Evolutionary conservation across 2,113 vertebrate species (phyloP).

Genomic region (Ophthalmolycus amberensis): DNA sequence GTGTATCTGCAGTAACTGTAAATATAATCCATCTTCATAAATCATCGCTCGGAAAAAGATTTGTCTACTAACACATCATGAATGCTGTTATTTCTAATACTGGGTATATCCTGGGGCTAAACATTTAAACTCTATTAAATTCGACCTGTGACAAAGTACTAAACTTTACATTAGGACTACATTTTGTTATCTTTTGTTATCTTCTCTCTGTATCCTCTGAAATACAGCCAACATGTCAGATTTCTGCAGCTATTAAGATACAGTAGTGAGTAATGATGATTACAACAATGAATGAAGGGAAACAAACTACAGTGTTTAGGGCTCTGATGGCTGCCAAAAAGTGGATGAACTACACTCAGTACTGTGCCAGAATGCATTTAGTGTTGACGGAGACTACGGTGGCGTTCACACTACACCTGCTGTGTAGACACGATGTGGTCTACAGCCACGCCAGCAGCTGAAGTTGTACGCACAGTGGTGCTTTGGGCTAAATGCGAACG

Average conservation of each 20-base stretch:
- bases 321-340: not conserved
- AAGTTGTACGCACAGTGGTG: too few species aligned
- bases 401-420: not conserved
- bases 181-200: not conserved
- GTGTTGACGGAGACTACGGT: not conserved
- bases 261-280: not conserved
- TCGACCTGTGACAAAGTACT: not conserved
- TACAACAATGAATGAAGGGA: not conserved
- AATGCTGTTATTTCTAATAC: not conserved
- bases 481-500: not conserved
- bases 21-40: conserved; percentile 4
- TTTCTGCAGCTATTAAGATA: not conserved
- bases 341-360: not conserved
- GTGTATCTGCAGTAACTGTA: not conserved
- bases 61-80: not conserved
- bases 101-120: not conserved
- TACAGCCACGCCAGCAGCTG: not conserved
- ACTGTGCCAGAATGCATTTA: not conserved
- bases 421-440: too few species aligned
- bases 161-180: not conserved
- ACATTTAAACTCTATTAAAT: not conserved
- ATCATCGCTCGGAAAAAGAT: not conserved
- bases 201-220: not conserved
- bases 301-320: not conserved
- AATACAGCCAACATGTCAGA: not conserved